These are phyloP conservation scores for Oconnorella tubifera DNA, from an alignment of 2,888 invertebrate species.

Conservation along the genomic window DNA sequence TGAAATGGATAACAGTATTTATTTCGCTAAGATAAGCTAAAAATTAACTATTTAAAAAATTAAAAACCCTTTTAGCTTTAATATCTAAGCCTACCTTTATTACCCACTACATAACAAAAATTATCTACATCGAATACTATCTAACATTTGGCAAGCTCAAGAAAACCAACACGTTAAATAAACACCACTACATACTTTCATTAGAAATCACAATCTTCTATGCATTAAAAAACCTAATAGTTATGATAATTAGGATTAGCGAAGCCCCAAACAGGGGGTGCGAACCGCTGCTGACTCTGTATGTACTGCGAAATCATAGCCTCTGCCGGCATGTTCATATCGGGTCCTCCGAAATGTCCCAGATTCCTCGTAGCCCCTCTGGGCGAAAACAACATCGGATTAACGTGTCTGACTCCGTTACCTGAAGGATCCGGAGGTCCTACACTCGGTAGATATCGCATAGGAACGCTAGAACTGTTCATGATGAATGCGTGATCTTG, in stretches of 20 bases:
- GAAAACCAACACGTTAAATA: no score
- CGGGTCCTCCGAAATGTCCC: slow-evolving; percentile 6
- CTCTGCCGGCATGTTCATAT: slow-evolving; percentile 16
- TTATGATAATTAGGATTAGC: slow-evolving; percentile 18
- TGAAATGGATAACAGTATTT: no score
- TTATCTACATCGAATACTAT: no score
- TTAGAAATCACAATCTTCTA: no score
- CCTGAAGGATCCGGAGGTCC: neutral
- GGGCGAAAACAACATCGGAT: slow-evolving; percentile 17
- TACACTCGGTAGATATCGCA: slow-evolving; percentile 6
- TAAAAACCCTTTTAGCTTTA: no score
- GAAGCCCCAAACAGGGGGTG: slow-evolving; percentile 23
- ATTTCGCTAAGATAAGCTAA: no score
- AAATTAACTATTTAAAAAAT: no score
- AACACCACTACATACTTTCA: no score
- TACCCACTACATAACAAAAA: no score
- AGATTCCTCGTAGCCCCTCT: slow-evolving; percentile 5
- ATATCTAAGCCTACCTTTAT: no score
- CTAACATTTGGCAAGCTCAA: no score
- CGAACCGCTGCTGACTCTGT: slow-evolving; percentile 28
- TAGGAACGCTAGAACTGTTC: slow-evolving; percentile 15
- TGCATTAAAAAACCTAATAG: no score
- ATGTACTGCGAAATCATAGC: slow-evolving; percentile 27
- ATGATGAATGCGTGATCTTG: slow-evolving; percentile 10
- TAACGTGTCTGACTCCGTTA: slow-evolving; percentile 8